These are phyloP conservation scores for Apistogramma diplotaenia DNA, from an alignment of 2,113 vertebrate genomes.

Conservation along the genomic window DNA sequence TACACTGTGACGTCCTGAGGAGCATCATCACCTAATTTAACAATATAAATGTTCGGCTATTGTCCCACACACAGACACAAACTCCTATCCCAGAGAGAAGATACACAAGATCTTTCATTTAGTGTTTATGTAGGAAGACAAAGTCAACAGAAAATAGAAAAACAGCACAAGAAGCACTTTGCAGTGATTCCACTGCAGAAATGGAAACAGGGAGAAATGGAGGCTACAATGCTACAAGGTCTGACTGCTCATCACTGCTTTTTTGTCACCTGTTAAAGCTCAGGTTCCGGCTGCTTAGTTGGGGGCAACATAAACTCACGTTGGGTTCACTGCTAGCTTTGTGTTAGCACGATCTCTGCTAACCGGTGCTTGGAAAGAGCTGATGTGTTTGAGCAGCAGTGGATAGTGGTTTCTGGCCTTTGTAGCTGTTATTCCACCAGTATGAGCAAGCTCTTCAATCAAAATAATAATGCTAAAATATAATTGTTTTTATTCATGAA, in stretches of 20 bases:
- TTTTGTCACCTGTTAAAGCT: not conserved
- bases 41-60: not conserved
- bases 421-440: too few relatives aligned
- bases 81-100: not conserved
- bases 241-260: not conserved
- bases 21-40: not conserved
- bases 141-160: not conserved
- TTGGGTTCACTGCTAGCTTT: too few relatives aligned
- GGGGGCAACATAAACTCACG: too few relatives aligned
- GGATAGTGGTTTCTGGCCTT: too few relatives aligned
- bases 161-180: not conserved
- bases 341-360: too few relatives aligned
- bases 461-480: not conserved
- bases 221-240: not conserved
- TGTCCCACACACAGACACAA: not conserved
- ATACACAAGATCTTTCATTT: not conserved
- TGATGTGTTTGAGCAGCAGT: too few relatives aligned
- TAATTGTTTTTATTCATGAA: not conserved
- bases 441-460: not conserved
- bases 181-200: not conserved
- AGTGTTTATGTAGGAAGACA: not conserved
- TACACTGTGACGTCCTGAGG: not conserved
- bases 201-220: not conserved
- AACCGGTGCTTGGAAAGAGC: too few relatives aligned
- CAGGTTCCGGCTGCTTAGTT: too few relatives aligned